Conservation (phyloP, 1,140 invertebrate species). For the Apolygus lucorum region DNA sequence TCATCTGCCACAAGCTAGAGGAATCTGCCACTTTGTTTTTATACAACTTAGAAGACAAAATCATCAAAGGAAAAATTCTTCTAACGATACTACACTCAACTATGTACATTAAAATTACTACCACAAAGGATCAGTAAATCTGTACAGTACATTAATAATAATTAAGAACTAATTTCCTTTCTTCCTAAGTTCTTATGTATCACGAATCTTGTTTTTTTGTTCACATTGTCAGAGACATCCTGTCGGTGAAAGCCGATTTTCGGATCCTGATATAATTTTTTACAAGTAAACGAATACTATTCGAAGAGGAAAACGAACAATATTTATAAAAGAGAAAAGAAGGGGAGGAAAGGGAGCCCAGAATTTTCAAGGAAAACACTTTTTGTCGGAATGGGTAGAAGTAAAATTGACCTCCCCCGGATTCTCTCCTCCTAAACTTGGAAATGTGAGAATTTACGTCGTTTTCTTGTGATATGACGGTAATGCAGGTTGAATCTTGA, state of each 20-base stretch:
- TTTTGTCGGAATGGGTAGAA: not conserved
- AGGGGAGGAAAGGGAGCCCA: not conserved
- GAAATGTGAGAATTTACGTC: not conserved
- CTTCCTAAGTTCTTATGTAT: conserved; percentile 8
- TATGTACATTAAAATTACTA: not conserved
- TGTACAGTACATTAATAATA: not conserved
- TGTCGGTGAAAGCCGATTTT: not conserved
- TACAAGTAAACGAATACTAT: too few species aligned
- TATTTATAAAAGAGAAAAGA: too few species aligned
- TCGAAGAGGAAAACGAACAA: too few species aligned
- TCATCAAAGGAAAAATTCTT: not conserved
- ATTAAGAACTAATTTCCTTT: conserved; percentile 5
- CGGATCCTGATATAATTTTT: too few species aligned
- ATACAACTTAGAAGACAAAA: not conserved
- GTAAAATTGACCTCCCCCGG: not conserved
- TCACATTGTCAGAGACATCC: too few species aligned
- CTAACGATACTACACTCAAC: not conserved
- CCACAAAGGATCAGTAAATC: not conserved
- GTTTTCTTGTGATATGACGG: too few species aligned
- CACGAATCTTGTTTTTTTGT: not conserved
- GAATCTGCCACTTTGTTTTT: not conserved
- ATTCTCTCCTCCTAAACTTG: not conserved
- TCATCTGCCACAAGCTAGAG: not conserved
- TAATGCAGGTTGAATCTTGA: too few species aligned
- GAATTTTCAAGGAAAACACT: not conserved